Base-by-base conservation (phyloP, 2,797 vertebrate genomes). In the Pangasius sanitwongsei region DNA sequence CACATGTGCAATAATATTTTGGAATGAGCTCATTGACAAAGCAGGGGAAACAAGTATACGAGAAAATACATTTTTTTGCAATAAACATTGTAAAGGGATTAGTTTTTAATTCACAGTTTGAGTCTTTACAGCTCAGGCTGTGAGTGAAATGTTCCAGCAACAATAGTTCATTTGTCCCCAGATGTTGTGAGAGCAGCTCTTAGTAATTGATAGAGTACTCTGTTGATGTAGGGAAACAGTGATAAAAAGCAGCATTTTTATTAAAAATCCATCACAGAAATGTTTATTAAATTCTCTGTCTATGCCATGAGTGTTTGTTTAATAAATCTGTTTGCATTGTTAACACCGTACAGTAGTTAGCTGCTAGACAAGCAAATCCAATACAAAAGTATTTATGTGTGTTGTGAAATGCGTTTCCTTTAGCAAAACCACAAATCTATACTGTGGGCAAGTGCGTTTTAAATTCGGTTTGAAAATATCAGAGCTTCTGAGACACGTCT, bases 251-350 rank as follows among this genome's bases (percentile, higher is more conserved):
- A 72, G 55, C 91, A 91, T 90, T 61, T 83, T 41, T 41, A 83
- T 63, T 80, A 55, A 55, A 88, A 92, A 84, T 93, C 91, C 93
- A 92, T 93, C 92, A 94, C 92, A 92, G 57, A 92, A 90, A 90
- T 95, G 94, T 95, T 95, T 95, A 92, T 94, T 88, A 87, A 92
- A 92, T 86, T 86, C 0, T 55, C 88, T 90, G 87, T 94, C 91
- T 90, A 55, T 85, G 65, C 88, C 90, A 91, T 92, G 91, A 16
- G 57, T 86, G 81, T 95, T 94, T 92, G 92, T 93, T 91, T 93
- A 89, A 93, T 90, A 87, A 89, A 91, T 92, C 92, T 94, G 92
- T 93, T 93, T 94, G 90, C 74, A 89, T 91, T 91, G 92, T 93
- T 91, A 92, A 93, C 92, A 92, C 48, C 69, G 87, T 69, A 91